phyloP scores from a whole-genome alignment of 2,113 vertebrate genomes.

The Hymenochirus boettgeri region DNA sequence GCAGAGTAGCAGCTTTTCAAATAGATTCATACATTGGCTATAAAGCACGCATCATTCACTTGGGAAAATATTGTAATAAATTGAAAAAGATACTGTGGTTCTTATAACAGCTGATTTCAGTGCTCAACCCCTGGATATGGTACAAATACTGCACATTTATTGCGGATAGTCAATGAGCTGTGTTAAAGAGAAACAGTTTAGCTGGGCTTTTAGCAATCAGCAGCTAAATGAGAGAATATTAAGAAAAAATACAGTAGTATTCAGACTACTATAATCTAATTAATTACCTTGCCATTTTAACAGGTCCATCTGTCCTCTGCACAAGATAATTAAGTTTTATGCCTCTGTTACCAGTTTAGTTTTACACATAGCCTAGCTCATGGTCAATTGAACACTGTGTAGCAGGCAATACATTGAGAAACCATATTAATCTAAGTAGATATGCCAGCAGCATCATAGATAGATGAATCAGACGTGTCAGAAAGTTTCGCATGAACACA shows the following conservation, averaged over 20 bases:
- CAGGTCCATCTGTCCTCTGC: slow-evolving; percentile 47
- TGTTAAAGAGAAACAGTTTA: slow-evolving; percentile 31
- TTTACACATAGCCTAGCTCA: slow-evolving; percentile 41
- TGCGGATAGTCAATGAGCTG: slow-evolving; percentile 30
- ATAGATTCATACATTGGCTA: slow-evolving; percentile 1
- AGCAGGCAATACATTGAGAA: slow-evolving; percentile 44
- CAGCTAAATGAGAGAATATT: slow-evolving; percentile 24
- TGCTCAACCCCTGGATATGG: slow-evolving; percentile 11
- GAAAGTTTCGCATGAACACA: no score
- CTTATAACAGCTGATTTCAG: slow-evolving; percentile 29
- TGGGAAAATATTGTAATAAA: slow-evolving; percentile 22
- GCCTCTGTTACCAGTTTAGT: slow-evolving; percentile 44
- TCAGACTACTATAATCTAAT: slow-evolving; percentile 49
- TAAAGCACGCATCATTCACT: slow-evolving; percentile 26
- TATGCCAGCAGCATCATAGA: no score
- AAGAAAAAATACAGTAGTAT: slow-evolving; percentile 43
- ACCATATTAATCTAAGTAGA: no score
- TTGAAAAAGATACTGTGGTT: slow-evolving; percentile 1
- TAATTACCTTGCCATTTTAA: slow-evolving; percentile 53
- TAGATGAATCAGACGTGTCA: no score
- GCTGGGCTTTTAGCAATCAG: slow-evolving; percentile 30
- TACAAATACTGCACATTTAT: slow-evolving; percentile 30
- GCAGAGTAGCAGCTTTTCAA: neutral
- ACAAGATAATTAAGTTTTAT: slow-evolving; percentile 51
- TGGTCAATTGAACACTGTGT: slow-evolving; percentile 45